Percentiles rank a stretch among this genome's conserved stretches.
Conservation (phyloP, 2,888 invertebrate species). For the Tachina grossa region DNA sequence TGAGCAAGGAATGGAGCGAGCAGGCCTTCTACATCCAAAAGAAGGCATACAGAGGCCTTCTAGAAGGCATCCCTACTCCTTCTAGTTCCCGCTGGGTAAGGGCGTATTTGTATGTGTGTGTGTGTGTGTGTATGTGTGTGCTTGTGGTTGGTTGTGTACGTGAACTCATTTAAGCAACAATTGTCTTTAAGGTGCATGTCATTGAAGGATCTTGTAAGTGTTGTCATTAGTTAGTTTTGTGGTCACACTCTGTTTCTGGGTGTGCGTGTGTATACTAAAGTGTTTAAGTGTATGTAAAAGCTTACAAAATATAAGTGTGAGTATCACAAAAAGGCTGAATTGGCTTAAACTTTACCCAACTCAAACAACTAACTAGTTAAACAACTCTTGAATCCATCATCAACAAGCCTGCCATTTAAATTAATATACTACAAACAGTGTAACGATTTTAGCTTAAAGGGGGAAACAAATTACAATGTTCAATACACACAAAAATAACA, state of each 20-base stretch:
- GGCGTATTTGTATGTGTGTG: not conserved
- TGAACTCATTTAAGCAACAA: not conserved
- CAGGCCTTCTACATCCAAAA: no score
- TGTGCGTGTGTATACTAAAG: not conserved
- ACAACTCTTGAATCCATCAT: slow-evolving; percentile 10
- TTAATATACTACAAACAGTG: slow-evolving; percentile 41
- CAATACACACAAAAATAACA: no score
- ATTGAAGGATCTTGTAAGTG: slow-evolving; percentile 1
- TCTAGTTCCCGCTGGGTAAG: no score
- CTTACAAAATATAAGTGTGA: slow-evolving; percentile 12
- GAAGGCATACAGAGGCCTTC: no score
- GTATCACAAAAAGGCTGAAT: slow-evolving; percentile 28
- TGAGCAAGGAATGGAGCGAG: no score
- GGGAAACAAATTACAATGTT: no score
- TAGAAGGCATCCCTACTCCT: no score
- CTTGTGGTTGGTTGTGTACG: not conserved
- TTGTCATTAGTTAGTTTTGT: slow-evolving; percentile 28
- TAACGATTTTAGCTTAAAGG: not conserved
- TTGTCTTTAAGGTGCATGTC: slow-evolving; percentile 2
- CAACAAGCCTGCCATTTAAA: slow-evolving; percentile 32
- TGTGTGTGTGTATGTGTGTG: not conserved
- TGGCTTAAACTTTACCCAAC: slow-evolving; percentile 6
- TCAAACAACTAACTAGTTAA: not conserved
- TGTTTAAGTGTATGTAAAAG: slow-evolving; percentile 27
- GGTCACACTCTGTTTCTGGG: not conserved